phyloP scores from a whole-genome alignment of 2,888 invertebrate genomes.

The Epistrophe eligans region DNA sequence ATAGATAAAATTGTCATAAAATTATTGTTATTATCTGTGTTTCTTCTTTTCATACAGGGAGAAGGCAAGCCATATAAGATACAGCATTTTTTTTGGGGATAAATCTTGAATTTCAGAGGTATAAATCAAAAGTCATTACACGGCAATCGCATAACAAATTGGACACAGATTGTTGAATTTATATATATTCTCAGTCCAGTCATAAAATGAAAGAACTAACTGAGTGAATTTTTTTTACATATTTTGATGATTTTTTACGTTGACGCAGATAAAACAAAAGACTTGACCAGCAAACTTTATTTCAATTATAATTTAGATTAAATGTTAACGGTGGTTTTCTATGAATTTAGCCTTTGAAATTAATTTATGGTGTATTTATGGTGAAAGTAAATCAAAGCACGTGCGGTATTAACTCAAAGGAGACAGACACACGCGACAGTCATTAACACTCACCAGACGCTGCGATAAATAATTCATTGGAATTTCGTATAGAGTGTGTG shows the following conservation, averaged over 20 bases:
- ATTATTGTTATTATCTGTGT: constrained; percentile 73
- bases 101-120: constrained; percentile 38
- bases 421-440: constrained; percentile 63
- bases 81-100: not conserved
- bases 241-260: not conserved
- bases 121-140: constrained; percentile 60
- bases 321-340: constrained; percentile 48
- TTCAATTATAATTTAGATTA: constrained; percentile 65
- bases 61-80: not conserved
- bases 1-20: constrained; percentile 75
- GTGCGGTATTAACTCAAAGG: constrained; percentile 71
- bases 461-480: constrained; percentile 73
- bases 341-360: constrained; percentile 1
- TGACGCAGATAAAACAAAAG: constrained; percentile 24
- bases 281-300: constrained; percentile 32
- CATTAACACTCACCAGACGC: constrained; percentile 67
- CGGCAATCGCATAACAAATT: constrained; percentile 52
- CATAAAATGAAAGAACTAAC: constrained; percentile 7
- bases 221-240: not conserved
- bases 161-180: constrained; percentile 30
- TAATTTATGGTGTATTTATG: constrained; percentile 23
- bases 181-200: not conserved
- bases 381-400: constrained; percentile 77
- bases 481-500: constrained; percentile 27
- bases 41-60: constrained; percentile 36